These are phyloP conservation scores for Trypoxylon attenuatum DNA, from an alignment of 2,888 invertebrate genomes.

Conservation along the genomic window DNA sequence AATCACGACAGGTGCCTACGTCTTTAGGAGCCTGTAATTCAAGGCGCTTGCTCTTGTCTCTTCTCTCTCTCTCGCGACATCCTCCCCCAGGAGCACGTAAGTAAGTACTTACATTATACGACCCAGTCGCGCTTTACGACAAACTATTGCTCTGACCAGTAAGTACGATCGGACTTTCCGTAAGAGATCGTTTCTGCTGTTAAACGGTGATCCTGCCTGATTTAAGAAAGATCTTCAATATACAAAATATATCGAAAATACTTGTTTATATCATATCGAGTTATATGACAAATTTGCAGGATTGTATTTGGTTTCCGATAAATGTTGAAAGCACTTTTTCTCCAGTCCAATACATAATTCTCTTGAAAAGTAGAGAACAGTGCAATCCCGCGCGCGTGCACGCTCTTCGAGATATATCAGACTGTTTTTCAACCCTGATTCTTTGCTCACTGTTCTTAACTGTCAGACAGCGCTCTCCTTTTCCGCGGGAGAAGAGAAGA, in stretches of 20 bases:
- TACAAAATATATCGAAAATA: too few species aligned
- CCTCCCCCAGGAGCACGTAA: conserved; percentile 30
- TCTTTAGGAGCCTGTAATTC: conserved; percentile 56
- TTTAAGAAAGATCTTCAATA: too few species aligned
- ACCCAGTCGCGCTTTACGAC: conserved; percentile 32
- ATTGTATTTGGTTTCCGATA: too few species aligned
- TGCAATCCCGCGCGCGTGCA: too few species aligned
- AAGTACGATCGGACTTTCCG: too few species aligned
- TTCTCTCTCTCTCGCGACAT: background rate
- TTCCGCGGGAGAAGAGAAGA: background rate
- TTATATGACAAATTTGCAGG: too few species aligned
- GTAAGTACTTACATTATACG: too few species aligned
- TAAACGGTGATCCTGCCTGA: too few species aligned
- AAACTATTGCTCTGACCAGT: too few species aligned
- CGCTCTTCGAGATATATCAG: conserved; percentile 36
- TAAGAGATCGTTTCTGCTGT: too few species aligned
- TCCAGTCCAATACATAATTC: conserved; percentile 37
- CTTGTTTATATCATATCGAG: too few species aligned
- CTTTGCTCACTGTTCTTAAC: conserved; percentile 18
- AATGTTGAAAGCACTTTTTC: conserved; percentile 11
- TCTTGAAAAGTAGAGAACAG: too few species aligned
- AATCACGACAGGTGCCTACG: conserved; percentile 59
- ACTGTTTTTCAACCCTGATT: conserved; percentile 17
- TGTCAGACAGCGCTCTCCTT: conserved; percentile 3
- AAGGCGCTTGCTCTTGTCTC: conserved; percentile 15